Evolutionary conservation across 2,797 vertebrate genomes (phyloP).

Genomic region (Pseudocheirus occidentalis): DNA sequence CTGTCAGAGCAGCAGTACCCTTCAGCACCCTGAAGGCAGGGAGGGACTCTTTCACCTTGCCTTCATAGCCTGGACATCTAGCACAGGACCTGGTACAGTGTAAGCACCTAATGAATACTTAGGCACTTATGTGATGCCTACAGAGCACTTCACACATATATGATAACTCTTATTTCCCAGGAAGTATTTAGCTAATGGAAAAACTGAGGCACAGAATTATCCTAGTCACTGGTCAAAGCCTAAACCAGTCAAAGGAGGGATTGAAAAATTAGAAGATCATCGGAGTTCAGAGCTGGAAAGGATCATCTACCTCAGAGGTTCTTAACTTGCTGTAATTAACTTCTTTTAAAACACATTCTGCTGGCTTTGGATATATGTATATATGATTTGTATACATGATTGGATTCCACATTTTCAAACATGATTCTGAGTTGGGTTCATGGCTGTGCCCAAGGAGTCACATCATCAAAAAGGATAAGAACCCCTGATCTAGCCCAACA

Average conservation of each 20-base stretch:
- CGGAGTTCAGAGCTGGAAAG: background rate
- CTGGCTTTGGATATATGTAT: background rate
- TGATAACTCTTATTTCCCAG: background rate
- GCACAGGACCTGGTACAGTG: background rate
- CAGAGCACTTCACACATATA: background rate
- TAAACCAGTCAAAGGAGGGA: background rate
- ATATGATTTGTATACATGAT: too few species aligned
- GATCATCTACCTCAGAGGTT: background rate
- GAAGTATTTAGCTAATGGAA: background rate
- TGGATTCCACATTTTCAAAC: background rate
- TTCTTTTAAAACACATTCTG: background rate
- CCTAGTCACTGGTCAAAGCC: background rate
- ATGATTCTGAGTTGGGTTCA: background rate
- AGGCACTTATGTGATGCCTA: conserved; percentile 2
- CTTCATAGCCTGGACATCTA: conserved; percentile 2
- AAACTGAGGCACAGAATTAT: background rate
- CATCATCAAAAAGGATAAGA: background rate
- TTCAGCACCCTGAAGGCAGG: background rate
- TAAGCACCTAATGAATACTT: background rate
- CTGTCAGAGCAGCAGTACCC: background rate
- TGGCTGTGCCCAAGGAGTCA: background rate
- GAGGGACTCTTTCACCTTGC: conserved; percentile 22
- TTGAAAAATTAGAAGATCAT: background rate
- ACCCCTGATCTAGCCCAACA: background rate
- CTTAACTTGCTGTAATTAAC: background rate